phyloP scores from a whole-genome alignment of 2,888 invertebrate genomes.

The Minunthozetes semirufus region DNA sequence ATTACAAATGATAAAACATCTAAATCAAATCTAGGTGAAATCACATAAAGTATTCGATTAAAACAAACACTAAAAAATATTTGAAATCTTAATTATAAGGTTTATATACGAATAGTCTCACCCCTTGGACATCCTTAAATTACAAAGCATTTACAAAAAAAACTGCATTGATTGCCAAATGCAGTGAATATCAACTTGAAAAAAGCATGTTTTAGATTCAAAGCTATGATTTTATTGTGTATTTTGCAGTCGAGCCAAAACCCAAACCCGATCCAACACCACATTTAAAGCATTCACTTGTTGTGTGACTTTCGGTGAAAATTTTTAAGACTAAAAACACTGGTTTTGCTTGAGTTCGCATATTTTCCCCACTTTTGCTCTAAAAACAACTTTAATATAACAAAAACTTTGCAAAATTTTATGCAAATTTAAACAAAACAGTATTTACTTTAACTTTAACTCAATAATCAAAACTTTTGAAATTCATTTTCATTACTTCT shows the following conservation, averaged over 20 bases:
- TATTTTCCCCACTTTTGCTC: neutral
- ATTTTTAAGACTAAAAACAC: neutral
- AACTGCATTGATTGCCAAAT: neutral
- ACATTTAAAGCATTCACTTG: neutral
- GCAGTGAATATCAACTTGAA: neutral
- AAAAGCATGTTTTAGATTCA: neutral
- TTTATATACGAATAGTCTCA: too few relatives aligned
- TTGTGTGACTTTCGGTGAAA: neutral
- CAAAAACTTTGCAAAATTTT: neutral
- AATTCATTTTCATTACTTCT: too few relatives aligned
- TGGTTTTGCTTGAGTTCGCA: neutral
- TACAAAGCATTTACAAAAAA: neutral
- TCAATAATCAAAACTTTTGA: neutral
- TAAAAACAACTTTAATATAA: neutral
- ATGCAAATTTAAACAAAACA: conserved; percentile 18
- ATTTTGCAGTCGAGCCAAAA: conserved; percentile 21
- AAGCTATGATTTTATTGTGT: neutral
- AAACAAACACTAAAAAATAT: too few relatives aligned
- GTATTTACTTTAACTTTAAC: neutral
- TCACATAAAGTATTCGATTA: too few relatives aligned
- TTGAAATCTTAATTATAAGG: too few relatives aligned
- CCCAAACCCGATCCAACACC: neutral
- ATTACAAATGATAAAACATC: too few relatives aligned
- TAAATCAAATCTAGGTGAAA: too few relatives aligned
- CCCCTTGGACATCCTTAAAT: too few relatives aligned